A percentile compares a stretch with the other conserved stretches of the same genome.
phyloP scores from a whole-genome alignment of 2,888 invertebrate genomes.

The Noctua janthe region DNA sequence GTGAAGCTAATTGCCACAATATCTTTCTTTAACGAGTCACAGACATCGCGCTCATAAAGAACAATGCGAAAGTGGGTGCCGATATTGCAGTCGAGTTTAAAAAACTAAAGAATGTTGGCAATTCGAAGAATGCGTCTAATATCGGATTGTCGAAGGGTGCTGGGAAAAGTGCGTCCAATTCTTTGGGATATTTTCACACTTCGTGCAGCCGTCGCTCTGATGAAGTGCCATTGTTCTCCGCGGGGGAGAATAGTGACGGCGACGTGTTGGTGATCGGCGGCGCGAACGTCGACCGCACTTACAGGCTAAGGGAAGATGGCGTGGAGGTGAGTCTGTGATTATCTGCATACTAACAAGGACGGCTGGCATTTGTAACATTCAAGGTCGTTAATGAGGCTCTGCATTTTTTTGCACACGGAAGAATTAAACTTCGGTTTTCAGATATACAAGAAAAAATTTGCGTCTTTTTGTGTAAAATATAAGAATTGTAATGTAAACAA shows the following conservation, averaged over 20 bases:
- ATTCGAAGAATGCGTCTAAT: constrained; percentile 76
- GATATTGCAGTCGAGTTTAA: constrained; percentile 93
- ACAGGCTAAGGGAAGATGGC: constrained; percentile 91
- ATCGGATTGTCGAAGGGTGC: constrained; percentile 72
- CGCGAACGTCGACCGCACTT: constrained; percentile 93
- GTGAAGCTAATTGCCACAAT: constrained; percentile 81
- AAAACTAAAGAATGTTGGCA: constrained; percentile 80
- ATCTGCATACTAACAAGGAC: constrained; percentile 37
- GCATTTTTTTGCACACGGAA: neutral
- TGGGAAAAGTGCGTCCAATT: constrained; percentile 65
- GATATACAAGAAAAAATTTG: neutral
- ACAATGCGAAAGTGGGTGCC: constrained; percentile 96
- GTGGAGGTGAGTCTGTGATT: constrained; percentile 91
- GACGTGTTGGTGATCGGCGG: constrained; percentile 94
- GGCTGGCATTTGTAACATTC: neutral
- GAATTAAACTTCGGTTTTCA: neutral
- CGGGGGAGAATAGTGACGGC: constrained; percentile 62
- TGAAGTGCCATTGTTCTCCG: constrained; percentile 67
- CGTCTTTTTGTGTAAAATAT: neutral
- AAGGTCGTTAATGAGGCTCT: neutral
- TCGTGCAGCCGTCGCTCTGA: constrained; percentile 67
- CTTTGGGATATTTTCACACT: constrained; percentile 80
- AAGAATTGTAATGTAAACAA: neutral
- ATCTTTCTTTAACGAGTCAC: constrained; percentile 82
- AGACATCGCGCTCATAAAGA: constrained; percentile 98